Base-by-base conservation (phyloP, 2,888 invertebrate genomes). In the Hypolimnas misippus region DNA sequence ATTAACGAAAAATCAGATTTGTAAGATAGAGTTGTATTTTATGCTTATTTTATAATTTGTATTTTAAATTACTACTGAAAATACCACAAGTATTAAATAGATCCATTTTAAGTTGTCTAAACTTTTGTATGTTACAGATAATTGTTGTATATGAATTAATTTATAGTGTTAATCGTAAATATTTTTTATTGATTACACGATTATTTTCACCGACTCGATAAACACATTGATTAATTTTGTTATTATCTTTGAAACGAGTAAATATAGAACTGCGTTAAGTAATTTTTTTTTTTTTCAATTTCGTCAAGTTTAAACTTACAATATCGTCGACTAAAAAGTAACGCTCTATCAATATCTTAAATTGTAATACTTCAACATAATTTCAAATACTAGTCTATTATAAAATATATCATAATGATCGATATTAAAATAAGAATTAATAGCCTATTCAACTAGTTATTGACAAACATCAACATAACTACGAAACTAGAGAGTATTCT, bases 401-500 rank as follows among this genome's bases (percentile, higher is more conserved):
- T 21, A 21, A 19, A 21, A 8, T 5, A 21, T 19, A 46, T 2
- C 8, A 19, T 17, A 19, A 16, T 16, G 16, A 17, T 42, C 0
- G 3, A 42, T 2, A 46, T 8, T 1, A 44, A 21, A 21, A 44
- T 0, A 4, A 10, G 7, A 42, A 8, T 19, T 46, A 21, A 5
- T 21, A 21, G 6, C 21, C 29, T 14, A 49, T 29, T 29, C n/a
- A 14, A n/a, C 49, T 49, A 49, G 16, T 17, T 16, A 29, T 25
- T 25, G 3, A 49, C 25, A 14, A 8, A 29, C 29, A 29, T 49
- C 29, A 49, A 49, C 49, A 25, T 49, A 49, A 16, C 14, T 49
- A 29, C 29, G 10, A 49, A 29, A 29, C 29, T 49, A 49, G 14
- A 49, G 49, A 49, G 49, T 49, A 49, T 49, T 49, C 14, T 49